Base-by-base conservation (phyloP, 2,888 invertebrate genomes). In the Entomobrya multifasciata region DNA sequence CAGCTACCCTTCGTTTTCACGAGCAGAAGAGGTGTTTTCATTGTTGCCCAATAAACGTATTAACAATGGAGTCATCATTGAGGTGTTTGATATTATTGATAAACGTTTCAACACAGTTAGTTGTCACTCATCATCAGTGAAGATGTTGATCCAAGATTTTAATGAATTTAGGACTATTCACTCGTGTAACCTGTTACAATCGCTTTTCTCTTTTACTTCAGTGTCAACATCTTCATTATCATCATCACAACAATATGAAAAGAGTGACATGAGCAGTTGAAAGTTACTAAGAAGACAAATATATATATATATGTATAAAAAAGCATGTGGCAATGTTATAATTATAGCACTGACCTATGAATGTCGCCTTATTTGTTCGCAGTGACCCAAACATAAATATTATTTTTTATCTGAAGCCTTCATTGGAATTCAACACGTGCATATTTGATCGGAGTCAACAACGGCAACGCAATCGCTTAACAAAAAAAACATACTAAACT, bases 221-320 rank as follows among this genome's bases (percentile, higher is more conserved):
- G n/a, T n/a, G 5, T 22, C 25, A 22, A 74, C 8, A 6, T 17
- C 41, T 1, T 0, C 49, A 47, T 49, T 27, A 22, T 55, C 84
- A 20, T 17, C 44, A 76, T 4, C 55, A 6, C 41, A 13, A 41
- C 44, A 22, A 15, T 36, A 1, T 5, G 22, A 17, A n/a, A 57
- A 65, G 57, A 84, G 85, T 79, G 85, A 27, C 70, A 86, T 86
- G 86, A 62, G 79, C 47, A 87, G 87, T 87, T 87, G 87, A 87
- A 82, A 78, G 87, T 82, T 82, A 72, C 82, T 82, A 70, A 57
- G 8, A 36, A 81, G 47, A 17, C 22, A 36, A 25, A 55, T 41
- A 78, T 76, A n/a, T n/a, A n/a, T n/a, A n/a, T n/a, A n/a, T n/a
- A n/a, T n/a, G n/a, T n/a, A n/a, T n/a, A n/a, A n/a, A n/a, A n/a